Evolutionary conservation across 2,113 vertebrate genomes (phyloP), one percentile per base, ranked within the genome.

Genomic region (Argyrosomus japonicus): DNA sequence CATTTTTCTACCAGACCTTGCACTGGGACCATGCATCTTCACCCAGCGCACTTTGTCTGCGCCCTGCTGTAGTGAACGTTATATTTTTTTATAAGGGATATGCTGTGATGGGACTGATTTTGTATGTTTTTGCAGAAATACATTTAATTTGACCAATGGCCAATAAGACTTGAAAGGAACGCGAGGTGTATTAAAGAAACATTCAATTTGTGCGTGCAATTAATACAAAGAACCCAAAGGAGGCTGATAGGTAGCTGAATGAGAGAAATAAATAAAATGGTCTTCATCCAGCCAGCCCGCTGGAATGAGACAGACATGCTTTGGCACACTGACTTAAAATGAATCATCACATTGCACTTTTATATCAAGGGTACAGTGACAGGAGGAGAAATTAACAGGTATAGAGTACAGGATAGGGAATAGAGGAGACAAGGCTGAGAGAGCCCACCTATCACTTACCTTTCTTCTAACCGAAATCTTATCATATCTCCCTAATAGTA

Each of bases 401-500:
- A 48, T 17, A 79, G 86, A 63, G 68, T 18, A 74, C 18, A 81
- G 82, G 82, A 79, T 11, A 87, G 67, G 71, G 48, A 75, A 73
- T 21, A 82, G 75, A 79, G 36, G 32, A 73, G 58, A 72, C 69
- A 29, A 50, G 40, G 51, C 74, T 64, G 61, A 77, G 74, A 89
- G 57, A 86, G 82, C 45, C 75, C 12, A 12, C 8, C 53, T 67
- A 51, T 77, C 58, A 93, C 88, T 92, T 92, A 88, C 92, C 89
- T 92, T 83, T 61, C 13, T 73, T 81, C 2, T 69, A 85, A 84
- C 43, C 25, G 65, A 65, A 82, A 63, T 89, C 32, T 74, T 69
- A 79, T 83, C 54, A 54, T 61, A 71, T 60, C 57, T 43, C n/a
- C 5, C 54, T 43, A 61, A 83, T 47, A 82, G 75, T 77, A 57